Evolutionary conservation across 2,888 invertebrate species (phyloP), one percentile per base, ranked within the genome.

Genomic region (Chirona hameri): DNA sequence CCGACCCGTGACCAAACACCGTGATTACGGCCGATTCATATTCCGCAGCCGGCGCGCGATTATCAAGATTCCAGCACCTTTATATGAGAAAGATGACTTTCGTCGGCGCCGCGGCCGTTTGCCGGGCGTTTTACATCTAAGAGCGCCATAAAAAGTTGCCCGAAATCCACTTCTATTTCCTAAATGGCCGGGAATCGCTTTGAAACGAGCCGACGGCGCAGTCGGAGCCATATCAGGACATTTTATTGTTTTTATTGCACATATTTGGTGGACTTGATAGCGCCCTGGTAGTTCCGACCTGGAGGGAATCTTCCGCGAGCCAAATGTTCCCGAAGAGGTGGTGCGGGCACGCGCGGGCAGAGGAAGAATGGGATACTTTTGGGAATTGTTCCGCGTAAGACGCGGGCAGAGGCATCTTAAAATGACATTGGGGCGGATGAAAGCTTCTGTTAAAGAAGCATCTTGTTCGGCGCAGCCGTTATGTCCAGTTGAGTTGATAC

Each of bases 141-240:
- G 65, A 9, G 65, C 65, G 24, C 65, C 65, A 65, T 65, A 65
- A 65, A 65, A 65, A 65, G n/a, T n/a, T n/a, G 65, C n/a, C 65
- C 65, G 65, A 65, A 65, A 65, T 65, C 65, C 65, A 65, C 65
- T 65, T 65, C 65, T 65, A 65, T 65, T 65, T 65, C 65, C 65
- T 65, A 65, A 65, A 65, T 27, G 65, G 65, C 65, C 65, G n/a
- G 65, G 27, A 65, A 65, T 65, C 65, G 65, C 65, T 65, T 65
- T 65, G 12, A n/a, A n/a, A 65, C 65, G 65, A 65, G 65, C 65
- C n/a, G 65, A 4, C 27, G 27, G 10, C 27, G 65, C 65, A n/a
- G n/a, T 5, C 12, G n/a, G n/a, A 27, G n/a, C 65, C 27, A n/a
- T 65, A 65, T 65, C 65, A 27, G 65, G 65, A 65, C 27, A 65